Evolutionary conservation across 2,797 vertebrate species (phyloP), one percentile per base, ranked within the genome.

Genomic region (Agapornis canus): DNA sequence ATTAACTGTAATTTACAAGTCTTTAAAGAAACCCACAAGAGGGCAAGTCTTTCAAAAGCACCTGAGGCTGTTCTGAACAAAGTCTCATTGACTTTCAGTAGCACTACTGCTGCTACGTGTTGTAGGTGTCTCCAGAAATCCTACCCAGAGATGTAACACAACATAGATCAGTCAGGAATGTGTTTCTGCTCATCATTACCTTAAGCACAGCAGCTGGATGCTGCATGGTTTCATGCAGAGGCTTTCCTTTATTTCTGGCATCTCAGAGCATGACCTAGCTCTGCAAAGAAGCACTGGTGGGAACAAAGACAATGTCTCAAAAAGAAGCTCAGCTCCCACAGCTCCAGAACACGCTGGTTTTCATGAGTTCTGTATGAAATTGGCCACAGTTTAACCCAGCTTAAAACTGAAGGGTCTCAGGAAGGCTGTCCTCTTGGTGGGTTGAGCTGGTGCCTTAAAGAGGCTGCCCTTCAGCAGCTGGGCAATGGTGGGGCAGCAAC

Each of bases 1-100:
- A 90, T 96, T 94, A 92, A 78, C 47, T 88, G 75, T 79, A 59
- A 92, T 92, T 92, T 92, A 75, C 82, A 86, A 81, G 61, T 69
- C 93, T 90, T 91, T 79, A 92, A 94, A 91, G 49, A 40, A 64
- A 42, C 2, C 7, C 42, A 76, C 40, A 76, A 23, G 47, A 90
- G 59, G 25, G 76, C 39, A 76, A 82, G 66, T 65, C 70, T 92
- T 76, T 69, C 48, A 91, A 78, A 92, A 88, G 12, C 65, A 76
- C 93, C 87, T 0, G 42, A 85, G 95, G 90, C 77, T 27, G 37
- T 59, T 94, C 72, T 71, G 85, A 94, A 81, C 69, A 86, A 87
- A 89, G 69, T 70, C 51, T 65, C 32, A 13, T 59, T 56, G 87
- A 88, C 47, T 89, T 66, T 42, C 84, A 61, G 54, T 27, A 68